These are phyloP conservation scores for Xiphophorus maculatus DNA, from an alignment of 2,113 vertebrate species.

Conservation along the genomic window DNA sequence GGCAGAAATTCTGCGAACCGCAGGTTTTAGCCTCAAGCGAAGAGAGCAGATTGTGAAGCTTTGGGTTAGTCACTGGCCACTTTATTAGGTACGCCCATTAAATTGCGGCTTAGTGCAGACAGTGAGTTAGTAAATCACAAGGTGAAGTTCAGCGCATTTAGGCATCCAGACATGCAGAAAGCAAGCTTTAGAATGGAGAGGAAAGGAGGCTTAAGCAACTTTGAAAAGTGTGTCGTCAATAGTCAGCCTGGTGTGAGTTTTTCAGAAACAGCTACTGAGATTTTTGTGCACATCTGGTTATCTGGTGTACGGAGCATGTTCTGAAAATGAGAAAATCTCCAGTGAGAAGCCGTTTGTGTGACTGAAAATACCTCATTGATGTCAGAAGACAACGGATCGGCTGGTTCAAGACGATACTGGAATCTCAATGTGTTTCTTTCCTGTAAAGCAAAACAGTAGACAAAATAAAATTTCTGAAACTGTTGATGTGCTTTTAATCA, in stretches of 20 bases:
- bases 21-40: neutral
- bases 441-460: neutral
- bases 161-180: too few relatives aligned
- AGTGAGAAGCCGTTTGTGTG: neutral
- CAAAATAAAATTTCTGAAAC: neutral
- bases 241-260: neutral
- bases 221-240: neutral
- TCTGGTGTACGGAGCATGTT: neutral
- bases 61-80: neutral
- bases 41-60: neutral
- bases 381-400: neutral
- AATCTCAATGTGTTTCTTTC: neutral
- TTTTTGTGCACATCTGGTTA: neutral
- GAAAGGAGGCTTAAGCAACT: neutral
- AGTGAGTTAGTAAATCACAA: too few relatives aligned
- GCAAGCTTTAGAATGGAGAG: neutral
- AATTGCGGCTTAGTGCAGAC: neutral
- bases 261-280: too few relatives aligned
- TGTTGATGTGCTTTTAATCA: neutral
- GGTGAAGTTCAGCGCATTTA: neutral
- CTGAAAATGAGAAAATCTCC: neutral
- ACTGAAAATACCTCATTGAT: neutral
- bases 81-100: neutral
- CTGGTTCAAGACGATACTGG: neutral
- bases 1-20: constrained; percentile 1